Conservation (phyloP, 1,140 invertebrate species). For the Adoxophyes honmai region DNA sequence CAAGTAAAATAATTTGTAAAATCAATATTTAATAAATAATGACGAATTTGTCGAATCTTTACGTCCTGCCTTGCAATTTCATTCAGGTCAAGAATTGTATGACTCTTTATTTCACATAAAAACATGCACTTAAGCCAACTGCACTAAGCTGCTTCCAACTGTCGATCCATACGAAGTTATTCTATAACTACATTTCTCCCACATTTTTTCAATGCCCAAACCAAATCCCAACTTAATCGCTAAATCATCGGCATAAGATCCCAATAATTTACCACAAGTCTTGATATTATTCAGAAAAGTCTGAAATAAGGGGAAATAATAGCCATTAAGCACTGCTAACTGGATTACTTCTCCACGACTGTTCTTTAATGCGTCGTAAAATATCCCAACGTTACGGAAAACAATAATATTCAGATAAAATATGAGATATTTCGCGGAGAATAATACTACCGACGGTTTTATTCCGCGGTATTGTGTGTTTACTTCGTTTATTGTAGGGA, state of each 20-base stretch:
- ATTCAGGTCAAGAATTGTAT: too few species aligned
- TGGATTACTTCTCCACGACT: slow-evolving; percentile 36
- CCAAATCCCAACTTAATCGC: background rate
- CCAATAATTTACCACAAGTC: slow-evolving; percentile 9
- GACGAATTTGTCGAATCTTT: too few species aligned
- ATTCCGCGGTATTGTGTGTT: background rate
- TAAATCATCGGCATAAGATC: background rate
- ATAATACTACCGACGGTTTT: background rate
- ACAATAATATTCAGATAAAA: slow-evolving; percentile 3
- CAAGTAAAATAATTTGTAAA: too few species aligned
- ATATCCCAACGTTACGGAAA: slow-evolving; percentile 17
- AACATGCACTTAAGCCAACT: too few species aligned
- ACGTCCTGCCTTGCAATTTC: too few species aligned
- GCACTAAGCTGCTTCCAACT: too few species aligned
- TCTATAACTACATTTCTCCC: too few species aligned
- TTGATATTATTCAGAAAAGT: slow-evolving; percentile 8
- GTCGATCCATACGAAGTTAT: too few species aligned
- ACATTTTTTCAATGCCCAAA: background rate
- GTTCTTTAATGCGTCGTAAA: slow-evolving; percentile 46
- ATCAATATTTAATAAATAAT: too few species aligned
- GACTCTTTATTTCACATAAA: too few species aligned
- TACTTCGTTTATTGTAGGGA: background rate
- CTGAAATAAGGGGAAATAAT: slow-evolving; percentile 4
- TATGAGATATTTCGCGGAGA: background rate
- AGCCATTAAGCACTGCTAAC: slow-evolving; percentile 23